Evolutionary conservation across 2,113 vertebrate species (phyloP).

Genomic region (Calyptomena viridis): DNA sequence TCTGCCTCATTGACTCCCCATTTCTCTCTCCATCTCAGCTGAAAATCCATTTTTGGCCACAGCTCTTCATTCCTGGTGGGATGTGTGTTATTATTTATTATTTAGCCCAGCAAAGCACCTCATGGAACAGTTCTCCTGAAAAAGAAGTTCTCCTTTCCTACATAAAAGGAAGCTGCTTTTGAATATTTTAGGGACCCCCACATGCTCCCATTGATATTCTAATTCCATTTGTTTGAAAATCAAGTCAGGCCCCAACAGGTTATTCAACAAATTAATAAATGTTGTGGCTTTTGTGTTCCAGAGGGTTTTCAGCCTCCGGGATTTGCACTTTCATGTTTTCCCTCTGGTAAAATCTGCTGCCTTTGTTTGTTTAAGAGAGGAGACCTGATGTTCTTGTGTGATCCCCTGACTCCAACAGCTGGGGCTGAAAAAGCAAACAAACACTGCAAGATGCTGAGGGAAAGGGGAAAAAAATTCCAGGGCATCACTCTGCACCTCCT

Average conservation of each 20-base stretch:
- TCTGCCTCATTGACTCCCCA: slow-evolving; percentile 59
- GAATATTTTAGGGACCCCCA: slow-evolving; percentile 34
- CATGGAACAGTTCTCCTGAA: slow-evolving; percentile 40
- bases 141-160: too few species aligned
- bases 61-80: slow-evolving; percentile 37
- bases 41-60: slow-evolving; percentile 13
- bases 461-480: not conserved
- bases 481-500: not conserved
- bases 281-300: slow-evolving; percentile 51
- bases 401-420: slow-evolving; percentile 41
- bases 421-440: slow-evolving; percentile 25
- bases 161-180: slow-evolving; percentile 49
- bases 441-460: not conserved
- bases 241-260: slow-evolving; percentile 58
- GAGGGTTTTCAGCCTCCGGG: slow-evolving; percentile 28
- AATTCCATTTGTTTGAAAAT: slow-evolving; percentile 51
- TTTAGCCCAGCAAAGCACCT: slow-evolving; percentile 61
- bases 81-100: slow-evolving; percentile 67
- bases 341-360: slow-evolving; percentile 12
- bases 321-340: slow-evolving; percentile 52
- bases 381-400: slow-evolving; percentile 30
- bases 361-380: slow-evolving; percentile 26
- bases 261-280: slow-evolving; percentile 63
- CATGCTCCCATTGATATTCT: slow-evolving; percentile 44
- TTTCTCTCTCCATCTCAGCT: slow-evolving; percentile 29